Evolutionary conservation across 2,113 vertebrate genomes (phyloP), one percentile per base, ranked within the genome.

Genomic region (Macquaria ambigua): DNA sequence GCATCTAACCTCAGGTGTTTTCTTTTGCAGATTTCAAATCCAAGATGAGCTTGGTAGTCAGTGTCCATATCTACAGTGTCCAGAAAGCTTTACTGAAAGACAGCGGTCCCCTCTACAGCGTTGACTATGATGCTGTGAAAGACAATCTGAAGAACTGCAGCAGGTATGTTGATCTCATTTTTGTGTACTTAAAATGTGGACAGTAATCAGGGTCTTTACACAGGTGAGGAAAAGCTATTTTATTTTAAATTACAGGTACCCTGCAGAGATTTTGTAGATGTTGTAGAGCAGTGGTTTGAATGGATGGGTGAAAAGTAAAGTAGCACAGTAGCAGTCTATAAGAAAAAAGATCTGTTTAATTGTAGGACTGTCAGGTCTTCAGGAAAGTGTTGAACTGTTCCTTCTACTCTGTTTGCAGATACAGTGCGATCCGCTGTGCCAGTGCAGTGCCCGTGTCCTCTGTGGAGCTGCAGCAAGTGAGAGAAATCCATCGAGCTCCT

Each of bases 21-120:
- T 81, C 3, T 67, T 93, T 89, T 85, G 37, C 94, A 99, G 98
- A 97, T 73, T 87, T 95, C 75, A 99, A 98, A 92, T 95, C 97
- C 8, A 97, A 96, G 89, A 96, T 99, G 87, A 94, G 95, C 50
- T 78, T 95, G 2, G 68, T 97, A 1, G 95, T 97, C 6, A 98
- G 97, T 0, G 91, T 99, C 67, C 98, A 99, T 1, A 95, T 99
- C 80, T 99, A 99, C 96, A 99, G 98, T 74, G 93, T 99, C 66
- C 98, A 99, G 94, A 98, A 97, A 90, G 97, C 98, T 16, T 91
- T 96, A 63, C 95, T 99, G 37, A 98, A 96, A 90, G 98, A 99
- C 96, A 99, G 98, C 16, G 94, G 96, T 0, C 97, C 98, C 0
- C 97, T 99, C 66, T 99, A 98, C 95, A 96, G 96, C 63, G 98